phyloP scores from a whole-genome alignment of 1,140 invertebrate species.

The Pantala flavescens region DNA sequence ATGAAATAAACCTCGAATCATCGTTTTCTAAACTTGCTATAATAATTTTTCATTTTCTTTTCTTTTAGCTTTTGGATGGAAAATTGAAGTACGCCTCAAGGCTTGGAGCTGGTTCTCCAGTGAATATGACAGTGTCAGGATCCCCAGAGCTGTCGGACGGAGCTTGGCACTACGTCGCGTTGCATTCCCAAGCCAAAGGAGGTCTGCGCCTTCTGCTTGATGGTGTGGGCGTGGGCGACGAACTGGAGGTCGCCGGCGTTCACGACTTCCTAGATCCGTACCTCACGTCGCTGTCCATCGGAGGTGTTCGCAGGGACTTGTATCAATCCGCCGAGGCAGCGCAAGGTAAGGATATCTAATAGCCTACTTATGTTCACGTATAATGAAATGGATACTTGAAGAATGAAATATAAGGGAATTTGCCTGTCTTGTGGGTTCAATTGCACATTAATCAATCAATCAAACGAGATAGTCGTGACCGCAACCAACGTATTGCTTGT shows the following conservation, averaged over 20 bases:
- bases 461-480: too few relatives aligned
- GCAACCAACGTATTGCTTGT: too few relatives aligned
- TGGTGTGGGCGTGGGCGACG: slow-evolving; percentile 59
- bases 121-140: slow-evolving; percentile 65
- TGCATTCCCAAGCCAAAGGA: slow-evolving; percentile 50
- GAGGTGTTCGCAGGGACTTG: slow-evolving; percentile 51
- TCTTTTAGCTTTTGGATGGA: background rate
- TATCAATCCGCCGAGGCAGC: slow-evolving; percentile 38
- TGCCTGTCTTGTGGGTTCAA: too few relatives aligned
- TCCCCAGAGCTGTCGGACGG: slow-evolving; percentile 51
- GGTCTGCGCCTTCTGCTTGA: slow-evolving; percentile 61
- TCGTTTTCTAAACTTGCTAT: too few relatives aligned
- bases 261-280: slow-evolving; percentile 89
- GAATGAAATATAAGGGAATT: too few relatives aligned
- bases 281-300: slow-evolving; percentile 63
- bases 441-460: background rate
- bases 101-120: slow-evolving; percentile 48
- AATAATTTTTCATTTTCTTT: background rate
- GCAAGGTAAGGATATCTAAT: slow-evolving; percentile 30
- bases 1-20: too few relatives aligned
- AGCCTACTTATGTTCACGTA: background rate
- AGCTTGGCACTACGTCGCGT: slow-evolving; percentile 73
- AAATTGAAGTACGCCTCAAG: slow-evolving; percentile 59
- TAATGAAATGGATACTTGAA: background rate
- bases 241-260: slow-evolving; percentile 68